Evolutionary conservation across 35 echinoderm and acorn worm species (phyloP), one percentile per base, ranked within the genome.

Genomic region (Hemicentrotus pulcherrimus): DNA sequence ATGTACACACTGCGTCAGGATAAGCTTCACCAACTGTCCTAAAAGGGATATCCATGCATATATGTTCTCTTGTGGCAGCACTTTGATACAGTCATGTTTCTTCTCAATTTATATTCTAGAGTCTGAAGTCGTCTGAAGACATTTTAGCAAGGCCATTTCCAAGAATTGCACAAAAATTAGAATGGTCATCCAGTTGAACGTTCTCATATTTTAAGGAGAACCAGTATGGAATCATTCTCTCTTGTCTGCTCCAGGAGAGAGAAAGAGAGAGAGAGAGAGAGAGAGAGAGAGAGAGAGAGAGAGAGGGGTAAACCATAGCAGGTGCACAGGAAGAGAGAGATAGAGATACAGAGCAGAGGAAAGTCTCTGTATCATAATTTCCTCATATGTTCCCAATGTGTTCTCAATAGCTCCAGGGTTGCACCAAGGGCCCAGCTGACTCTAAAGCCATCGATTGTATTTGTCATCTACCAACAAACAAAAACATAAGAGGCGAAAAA

Each of bases 401-500:
- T 94, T 46, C 95, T 96, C 31, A 98, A 93, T 33, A 98, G 96
- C 89, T 98, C 96, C 24, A 98, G 96, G 14, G 96, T 96, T 45
- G 97, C 97, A 47, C 97, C 97, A 46, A 98, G 93, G 13, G 97
- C 97, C 97, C 97, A 98, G 94, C 97, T 98, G 18, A 98, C 94
- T 28, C 96, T 94, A 94, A 98, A 96, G 12, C 90, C 96, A 91
- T 94, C 93, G 86, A 98, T 96, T 60, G 90, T 95, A 50, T 95
- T 94, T 55, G 48, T 94, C 58, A 96, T 94, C 97, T 98, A 45
- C 46, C 32, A 41, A 90, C 13, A 16, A 4, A 32, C 1, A 11
- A 86, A 47, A 90, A 78, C 5, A 78, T 2, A 55, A 14, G 65
- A 28, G n/a, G n/a, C n/a, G n/a, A n/a, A n/a, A 78, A 28, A 78